Conservation (phyloP, 2,113 vertebrate genomes). For the Salvelinus alpinus region DNA sequence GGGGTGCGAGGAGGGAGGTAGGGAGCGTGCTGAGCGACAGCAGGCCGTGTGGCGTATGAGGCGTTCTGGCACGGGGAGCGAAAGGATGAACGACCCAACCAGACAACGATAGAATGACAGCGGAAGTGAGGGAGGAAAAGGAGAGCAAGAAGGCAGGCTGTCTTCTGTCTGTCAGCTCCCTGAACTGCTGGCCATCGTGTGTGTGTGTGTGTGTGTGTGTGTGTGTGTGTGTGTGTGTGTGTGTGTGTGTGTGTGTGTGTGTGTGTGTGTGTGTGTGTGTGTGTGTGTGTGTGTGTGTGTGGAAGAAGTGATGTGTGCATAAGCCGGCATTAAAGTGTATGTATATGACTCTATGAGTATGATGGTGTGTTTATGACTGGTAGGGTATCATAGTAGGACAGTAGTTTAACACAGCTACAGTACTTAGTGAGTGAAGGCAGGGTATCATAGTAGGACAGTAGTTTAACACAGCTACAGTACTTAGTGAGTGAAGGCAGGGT, state of each 20-base stretch:
- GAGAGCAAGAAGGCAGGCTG: constrained; percentile 44
- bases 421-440: too few relatives aligned
- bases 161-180: constrained; percentile 53
- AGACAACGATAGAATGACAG: constrained; percentile 33
- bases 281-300: constrained; percentile 12
- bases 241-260: background rate
- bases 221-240: constrained; percentile 22
- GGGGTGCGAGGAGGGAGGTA: too few relatives aligned
- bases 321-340: background rate
- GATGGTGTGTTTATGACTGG: background rate
- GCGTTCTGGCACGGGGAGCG: too few relatives aligned
- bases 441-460: too few relatives aligned
- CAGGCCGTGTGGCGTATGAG: constrained; percentile 34
- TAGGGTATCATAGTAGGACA: background rate
- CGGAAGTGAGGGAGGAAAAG: constrained; percentile 1
- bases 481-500: too few relatives aligned
- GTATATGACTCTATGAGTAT: background rate
- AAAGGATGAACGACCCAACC: background rate
- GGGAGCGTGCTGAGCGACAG: constrained; percentile 38
- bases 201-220: constrained; percentile 21
- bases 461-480: too few relatives aligned
- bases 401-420: too few relatives aligned
- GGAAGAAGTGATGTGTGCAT: background rate
- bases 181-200: constrained; percentile 16
- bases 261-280: constrained; percentile 9